phyloP scores from a whole-genome alignment of 2,113 vertebrate species.

The Mustela nigripes region DNA sequence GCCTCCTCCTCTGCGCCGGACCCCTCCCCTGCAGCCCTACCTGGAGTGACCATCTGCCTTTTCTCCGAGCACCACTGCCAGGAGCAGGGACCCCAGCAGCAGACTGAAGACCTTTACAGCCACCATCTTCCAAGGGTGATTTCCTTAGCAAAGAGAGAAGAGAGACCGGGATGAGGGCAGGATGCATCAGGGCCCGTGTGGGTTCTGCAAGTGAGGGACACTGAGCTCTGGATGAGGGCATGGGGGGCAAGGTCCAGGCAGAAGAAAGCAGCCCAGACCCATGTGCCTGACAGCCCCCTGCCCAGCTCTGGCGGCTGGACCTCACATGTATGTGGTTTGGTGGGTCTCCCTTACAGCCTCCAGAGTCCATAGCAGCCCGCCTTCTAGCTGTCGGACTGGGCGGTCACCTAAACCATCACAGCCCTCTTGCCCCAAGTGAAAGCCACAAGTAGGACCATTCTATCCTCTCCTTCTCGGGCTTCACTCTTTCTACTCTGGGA shows the following conservation, averaged over 20 bases:
- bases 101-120: slow-evolving; percentile 76
- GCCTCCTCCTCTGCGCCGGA: not conserved
- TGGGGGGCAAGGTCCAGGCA: not conserved
- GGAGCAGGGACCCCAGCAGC: slow-evolving; percentile 81
- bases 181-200: accelerated
- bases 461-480: not conserved
- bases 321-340: not conserved
- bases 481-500: not conserved
- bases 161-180: not conserved
- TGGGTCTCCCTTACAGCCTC: not conserved
- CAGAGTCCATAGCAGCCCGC: not conserved
- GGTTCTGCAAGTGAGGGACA: not conserved
- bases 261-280: not conserved
- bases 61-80: slow-evolving; percentile 72
- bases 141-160: slow-evolving; percentile 10
- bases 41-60: slow-evolving; percentile 73
- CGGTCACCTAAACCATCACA: not conserved
- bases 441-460: not conserved
- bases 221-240: not conserved
- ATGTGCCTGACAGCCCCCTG: not conserved
- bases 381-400: not conserved
- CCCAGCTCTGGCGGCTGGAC: not conserved
- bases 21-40: slow-evolving; percentile 66
- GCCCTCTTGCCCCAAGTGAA: not conserved
- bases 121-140: slow-evolving; percentile 63